Percentiles rank a stretch among this genome's conserved stretches.
Conservation (phyloP, 2,113 vertebrate genomes). For the Myrmophylax atrothorax region DNA sequence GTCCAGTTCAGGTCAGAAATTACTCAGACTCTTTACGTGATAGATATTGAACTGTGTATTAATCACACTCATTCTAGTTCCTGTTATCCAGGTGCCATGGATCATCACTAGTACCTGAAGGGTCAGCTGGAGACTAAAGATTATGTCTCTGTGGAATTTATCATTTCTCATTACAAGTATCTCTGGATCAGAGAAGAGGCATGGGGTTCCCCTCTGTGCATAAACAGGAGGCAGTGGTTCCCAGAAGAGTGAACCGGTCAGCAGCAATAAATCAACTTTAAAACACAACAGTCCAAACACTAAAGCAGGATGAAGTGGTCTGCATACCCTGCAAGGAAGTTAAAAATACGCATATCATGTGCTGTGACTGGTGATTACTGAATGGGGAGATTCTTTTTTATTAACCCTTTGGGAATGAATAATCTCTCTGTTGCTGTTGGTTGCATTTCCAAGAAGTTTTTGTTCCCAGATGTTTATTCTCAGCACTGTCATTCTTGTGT, state of each 20-base stretch:
- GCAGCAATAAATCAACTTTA: background rate
- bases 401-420: background rate
- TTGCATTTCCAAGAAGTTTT: conserved; percentile 16
- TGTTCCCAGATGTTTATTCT: background rate
- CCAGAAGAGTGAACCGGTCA: background rate
- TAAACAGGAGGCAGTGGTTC: background rate
- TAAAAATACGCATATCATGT: background rate
- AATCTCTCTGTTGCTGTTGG: background rate
- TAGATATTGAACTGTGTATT: background rate
- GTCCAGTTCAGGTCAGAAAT: background rate
- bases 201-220: background rate
- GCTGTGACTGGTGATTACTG: background rate
- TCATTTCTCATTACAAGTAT: background rate
- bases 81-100: background rate
- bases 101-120: background rate
- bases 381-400: background rate
- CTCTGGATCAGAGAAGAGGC: background rate
- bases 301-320: background rate
- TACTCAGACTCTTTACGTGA: background rate
- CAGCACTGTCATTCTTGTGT: background rate
- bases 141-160: background rate
- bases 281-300: background rate
- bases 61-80: background rate
- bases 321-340: background rate
- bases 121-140: background rate